A percentile compares a stretch with the other conserved stretches of the same genome.
Evolutionary conservation across 1,140 invertebrate species (phyloP).

Genomic region (Mylabris phalerata): DNA sequence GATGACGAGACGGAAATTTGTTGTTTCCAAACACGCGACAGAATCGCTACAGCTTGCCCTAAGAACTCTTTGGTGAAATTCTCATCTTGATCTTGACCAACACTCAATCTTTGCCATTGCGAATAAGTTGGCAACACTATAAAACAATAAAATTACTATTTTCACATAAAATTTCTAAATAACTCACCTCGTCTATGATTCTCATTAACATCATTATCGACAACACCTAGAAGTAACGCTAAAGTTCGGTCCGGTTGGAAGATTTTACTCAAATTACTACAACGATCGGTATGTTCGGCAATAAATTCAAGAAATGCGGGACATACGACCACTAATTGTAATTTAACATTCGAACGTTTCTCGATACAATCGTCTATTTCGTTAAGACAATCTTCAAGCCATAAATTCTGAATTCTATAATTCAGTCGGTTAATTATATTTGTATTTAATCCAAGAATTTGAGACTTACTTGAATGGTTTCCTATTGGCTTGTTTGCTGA

Average conservation of each 20-base stretch:
- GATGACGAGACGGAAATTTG: slow-evolving; percentile 39
- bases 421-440: slow-evolving; percentile 1
- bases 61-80: slow-evolving; percentile 74
- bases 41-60: slow-evolving; percentile 65
- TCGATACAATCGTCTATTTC: slow-evolving; percentile 46
- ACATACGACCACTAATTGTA: slow-evolving; percentile 74
- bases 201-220: slow-evolving; percentile 54
- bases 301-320: slow-evolving; percentile 61
- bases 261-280: slow-evolving; percentile 51
- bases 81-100: slow-evolving; percentile 69
- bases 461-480: slow-evolving; percentile 37
- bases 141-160: slow-evolving; percentile 24
- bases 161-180: neutral
- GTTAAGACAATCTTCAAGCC: slow-evolving; percentile 61
- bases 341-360: slow-evolving; percentile 55
- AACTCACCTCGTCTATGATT: slow-evolving; percentile 49
- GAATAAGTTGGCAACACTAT: slow-evolving; percentile 61
- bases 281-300: slow-evolving; percentile 47
- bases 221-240: slow-evolving; percentile 70
- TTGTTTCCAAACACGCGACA: slow-evolving; percentile 57
- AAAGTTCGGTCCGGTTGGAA: slow-evolving; percentile 64
- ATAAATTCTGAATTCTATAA: slow-evolving; percentile 61
- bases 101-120: slow-evolving; percentile 68
- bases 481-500: slow-evolving; percentile 57
- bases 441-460: slow-evolving; percentile 2